Percentiles rank a stretch among this genome's conserved stretches.
Conservation (phyloP, 2,113 vertebrate species). For the Cepphus grylle region DNA sequence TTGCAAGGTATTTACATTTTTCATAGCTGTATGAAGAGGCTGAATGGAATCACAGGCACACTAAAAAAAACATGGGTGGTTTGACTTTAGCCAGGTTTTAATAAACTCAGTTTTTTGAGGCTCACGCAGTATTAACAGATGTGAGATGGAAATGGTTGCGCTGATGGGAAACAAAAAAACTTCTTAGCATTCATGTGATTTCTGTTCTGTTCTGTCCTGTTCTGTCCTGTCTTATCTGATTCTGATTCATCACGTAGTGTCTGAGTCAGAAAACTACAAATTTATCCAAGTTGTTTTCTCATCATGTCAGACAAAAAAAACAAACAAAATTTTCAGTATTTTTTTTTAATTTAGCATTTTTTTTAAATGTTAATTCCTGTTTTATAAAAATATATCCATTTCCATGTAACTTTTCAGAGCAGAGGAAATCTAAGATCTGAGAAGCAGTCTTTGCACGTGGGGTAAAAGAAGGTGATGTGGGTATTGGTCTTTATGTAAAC, state of each 20-base stretch:
- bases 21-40: neutral
- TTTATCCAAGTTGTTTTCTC: neutral
- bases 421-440: neutral
- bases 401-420: neutral
- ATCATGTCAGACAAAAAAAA: neutral
- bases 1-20: neutral
- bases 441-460: neutral
- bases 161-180: neutral
- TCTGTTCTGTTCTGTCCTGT: neutral
- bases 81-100: neutral
- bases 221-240: neutral
- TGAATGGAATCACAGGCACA: neutral
- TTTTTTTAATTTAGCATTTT: neutral
- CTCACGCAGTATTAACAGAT: neutral
- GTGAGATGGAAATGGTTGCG: neutral
- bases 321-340: rapidly evolving
- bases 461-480: rapidly evolving
- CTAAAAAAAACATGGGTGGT: neutral
- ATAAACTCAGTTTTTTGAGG: neutral
- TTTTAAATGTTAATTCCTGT: neutral
- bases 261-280: neutral
- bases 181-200: neutral
- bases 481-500: neutral
- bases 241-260: neutral
- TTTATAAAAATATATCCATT: neutral